A percentile compares a stretch with the other conserved stretches of the same genome.
Evolutionary conservation across 2,888 invertebrate species (phyloP).

Genomic region (Nycteola revayana): DNA sequence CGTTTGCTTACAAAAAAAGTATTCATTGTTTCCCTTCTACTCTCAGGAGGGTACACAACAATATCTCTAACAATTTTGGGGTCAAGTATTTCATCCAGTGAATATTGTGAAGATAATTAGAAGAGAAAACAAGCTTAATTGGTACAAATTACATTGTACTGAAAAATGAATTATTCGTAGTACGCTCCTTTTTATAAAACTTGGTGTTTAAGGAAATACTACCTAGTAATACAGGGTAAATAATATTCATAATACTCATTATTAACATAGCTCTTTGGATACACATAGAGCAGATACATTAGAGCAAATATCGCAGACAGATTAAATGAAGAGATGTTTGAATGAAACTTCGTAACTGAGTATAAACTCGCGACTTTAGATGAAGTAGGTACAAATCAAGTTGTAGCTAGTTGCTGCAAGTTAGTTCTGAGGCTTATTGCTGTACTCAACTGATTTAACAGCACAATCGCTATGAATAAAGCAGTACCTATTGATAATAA

Average conservation of each 20-base stretch:
- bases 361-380: conserved; percentile 40
- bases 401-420: conserved; percentile 51
- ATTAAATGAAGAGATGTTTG: conserved; percentile 31
- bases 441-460: conserved; percentile 51
- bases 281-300: too few relatives aligned
- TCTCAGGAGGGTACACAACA: conserved; percentile 60
- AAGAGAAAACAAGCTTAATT: conserved; percentile 55
- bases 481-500: conserved; percentile 29
- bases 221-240: too few relatives aligned
- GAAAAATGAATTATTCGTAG: too few relatives aligned
- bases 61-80: conserved; percentile 69
- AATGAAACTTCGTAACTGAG: conserved; percentile 44
- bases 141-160: conserved; percentile 40
- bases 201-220: too few relatives aligned
- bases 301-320: background rate
- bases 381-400: conserved; percentile 50
- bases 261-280: too few relatives aligned
- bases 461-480: conserved; percentile 35
- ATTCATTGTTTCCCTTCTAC: conserved; percentile 55
- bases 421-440: conserved; percentile 49
- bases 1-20: conserved; percentile 62
- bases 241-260: too few relatives aligned
- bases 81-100: conserved; percentile 56
- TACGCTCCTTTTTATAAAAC: too few relatives aligned
- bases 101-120: conserved; percentile 60